Evolutionary conservation across 2,113 vertebrate species (phyloP), one percentile per base, ranked within the genome.

Genomic region (Bubo scandiacus): DNA sequence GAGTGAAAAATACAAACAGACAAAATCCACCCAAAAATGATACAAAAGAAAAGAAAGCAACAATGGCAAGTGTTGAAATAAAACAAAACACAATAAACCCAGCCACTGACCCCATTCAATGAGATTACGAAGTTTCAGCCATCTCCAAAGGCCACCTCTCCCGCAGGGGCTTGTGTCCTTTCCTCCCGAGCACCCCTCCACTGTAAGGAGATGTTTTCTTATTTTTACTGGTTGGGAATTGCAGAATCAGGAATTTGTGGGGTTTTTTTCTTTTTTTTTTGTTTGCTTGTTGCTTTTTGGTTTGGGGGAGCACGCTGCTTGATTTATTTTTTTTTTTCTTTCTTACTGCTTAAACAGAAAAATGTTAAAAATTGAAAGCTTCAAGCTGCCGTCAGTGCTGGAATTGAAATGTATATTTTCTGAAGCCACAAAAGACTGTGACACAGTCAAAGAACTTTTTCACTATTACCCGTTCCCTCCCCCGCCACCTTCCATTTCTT

Each of bases 401-500:
- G 91, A 94, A 79, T 57, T 61, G 73, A 97, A 94, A 62, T 42
- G 32, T 51, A 71, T 85, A 38, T 95, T 93, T 97, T 96, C 91
- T 92, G 94, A 95, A 95, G 93, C 92, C 93, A 94, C 95, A 96
- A 75, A 80, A 90, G 89, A 95, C 90, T 84, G 57, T 92, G 82
- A 94, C 83, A 94, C 78, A 71, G 91, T 94, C 79, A 66, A 73
- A 93, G 95, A 95, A 91, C 95, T 92, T 94, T 83, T 88, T 91
- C 93, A 97, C 96, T 86, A 27, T 93, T 68, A 91, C 88, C 86
- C 30, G 27, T 97, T 96, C 95, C 97, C 61, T 88, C 68, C 96
- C 71, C 97, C 88, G 83, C 97, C 79, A 40, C 94, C 97, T 98
- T 97, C 96, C 97, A 97, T 98, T 98, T 97, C 74, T 96, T 98